Evolutionary conservation across 1,140 invertebrate genomes (phyloP), one percentile per base, ranked within the genome.

Genomic region (Drosophila malerkotliana): DNA sequence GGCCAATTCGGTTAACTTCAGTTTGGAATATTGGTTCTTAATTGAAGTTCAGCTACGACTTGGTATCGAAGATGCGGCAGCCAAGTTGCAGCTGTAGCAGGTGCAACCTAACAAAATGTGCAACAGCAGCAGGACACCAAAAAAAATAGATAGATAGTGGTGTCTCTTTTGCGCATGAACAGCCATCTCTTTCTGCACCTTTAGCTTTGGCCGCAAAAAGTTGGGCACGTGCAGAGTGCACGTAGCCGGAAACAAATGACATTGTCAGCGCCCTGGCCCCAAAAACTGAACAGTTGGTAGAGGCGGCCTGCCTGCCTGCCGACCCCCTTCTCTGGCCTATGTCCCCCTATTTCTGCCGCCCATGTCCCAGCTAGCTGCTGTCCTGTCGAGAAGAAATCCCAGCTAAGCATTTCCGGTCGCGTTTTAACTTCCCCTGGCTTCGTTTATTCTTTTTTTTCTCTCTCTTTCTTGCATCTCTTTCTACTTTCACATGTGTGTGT

Each of bases 211-310:
- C 68, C 69, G 52, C 69, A 62, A 48, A 55, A 62, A 62, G 57
- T 60, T 72, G 67, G 67, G 59, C 71, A 83, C 79, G 76, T 75
- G 76, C 79, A 74, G 63, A 67, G 72, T 85, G 81, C 82, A 85
- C 56, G 81, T 84, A 79, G 82, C 77, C 82, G 82, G 77, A 85
- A 85, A 85, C 82, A 85, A 85, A 85, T 87, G 81, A 85, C 81
- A 87, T 85, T 85, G 82, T 85, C 81, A 87, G 82, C 82, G 81
- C 73, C 58, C 64, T 62, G 67, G 55, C 51, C 64, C 55, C 55
- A 32, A 52, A 72, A 66, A 63, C 66, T 39, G 61, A 73, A 62
- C 26, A 28, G 26, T 28, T 28, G 26, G 5, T 7, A 28, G 26
- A 28, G 26, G 26, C 5, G 26, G 26, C 26, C 26, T 28, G 5